Evolutionary conservation across 2,797 vertebrate species (phyloP).

Genomic region (Diplodus sargus): DNA sequence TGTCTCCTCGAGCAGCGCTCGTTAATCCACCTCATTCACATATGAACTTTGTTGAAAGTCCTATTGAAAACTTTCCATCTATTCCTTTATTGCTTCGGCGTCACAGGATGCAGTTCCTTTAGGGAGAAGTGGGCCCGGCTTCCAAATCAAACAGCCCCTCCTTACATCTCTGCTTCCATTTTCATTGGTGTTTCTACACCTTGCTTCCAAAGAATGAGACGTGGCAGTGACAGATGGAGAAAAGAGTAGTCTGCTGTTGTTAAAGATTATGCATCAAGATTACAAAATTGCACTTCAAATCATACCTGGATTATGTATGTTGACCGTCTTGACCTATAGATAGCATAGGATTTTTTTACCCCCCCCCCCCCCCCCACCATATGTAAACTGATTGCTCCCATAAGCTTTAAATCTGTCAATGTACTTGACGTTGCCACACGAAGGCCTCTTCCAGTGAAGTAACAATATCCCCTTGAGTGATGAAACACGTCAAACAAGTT

Average conservation of each 20-base stretch:
- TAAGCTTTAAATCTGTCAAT: constrained; percentile 29
- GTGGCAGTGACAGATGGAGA: constrained; percentile 35
- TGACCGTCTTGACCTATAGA: constrained; percentile 38
- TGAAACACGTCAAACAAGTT: constrained; percentile 10
- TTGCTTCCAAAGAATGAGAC: not conserved
- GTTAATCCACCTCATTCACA: constrained; percentile 37
- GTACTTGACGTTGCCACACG: not conserved
- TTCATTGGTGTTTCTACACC: not conserved
- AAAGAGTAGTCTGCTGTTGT: constrained; percentile 15
- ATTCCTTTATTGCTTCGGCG: not conserved
- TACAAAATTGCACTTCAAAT: constrained; percentile 54
- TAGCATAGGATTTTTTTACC: not conserved
- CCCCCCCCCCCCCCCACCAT: not conserved
- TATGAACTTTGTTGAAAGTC: constrained; percentile 1
- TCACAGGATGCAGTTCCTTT: not conserved
- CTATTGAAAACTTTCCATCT: not conserved
- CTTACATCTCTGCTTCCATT: not conserved
- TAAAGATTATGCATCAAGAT: constrained; percentile 50
- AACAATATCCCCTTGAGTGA: not conserved
- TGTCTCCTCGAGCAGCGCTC: not conserved
- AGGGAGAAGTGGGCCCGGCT: not conserved
- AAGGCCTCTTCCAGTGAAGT: constrained; percentile 24
- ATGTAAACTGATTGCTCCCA: constrained; percentile 31
- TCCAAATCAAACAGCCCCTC: not conserved
- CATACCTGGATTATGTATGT: constrained; percentile 63